Evolutionary conservation across 2,888 invertebrate species (phyloP).

Genomic region (Trichacis sp.): DNA sequence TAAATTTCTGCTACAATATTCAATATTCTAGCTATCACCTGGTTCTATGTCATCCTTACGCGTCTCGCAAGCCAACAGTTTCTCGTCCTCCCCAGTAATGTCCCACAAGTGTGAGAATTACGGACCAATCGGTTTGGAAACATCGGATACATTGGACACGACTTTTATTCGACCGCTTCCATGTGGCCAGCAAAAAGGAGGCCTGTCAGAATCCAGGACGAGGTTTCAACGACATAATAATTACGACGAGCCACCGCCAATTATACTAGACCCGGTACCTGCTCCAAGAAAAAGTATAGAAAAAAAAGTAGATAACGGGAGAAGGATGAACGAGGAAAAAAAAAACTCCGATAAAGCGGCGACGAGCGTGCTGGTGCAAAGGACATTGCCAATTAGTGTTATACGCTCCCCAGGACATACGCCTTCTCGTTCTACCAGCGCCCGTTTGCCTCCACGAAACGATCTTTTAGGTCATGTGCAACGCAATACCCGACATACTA

Average conservation of each 20-base stretch:
- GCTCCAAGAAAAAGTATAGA: constrained; percentile 11
- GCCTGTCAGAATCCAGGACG: background rate
- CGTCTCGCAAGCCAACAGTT: constrained; percentile 61
- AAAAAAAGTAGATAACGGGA: constrained; percentile 9
- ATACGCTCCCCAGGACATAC: constrained; percentile 55
- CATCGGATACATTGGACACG: constrained; percentile 53
- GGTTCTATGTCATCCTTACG: constrained; percentile 58
- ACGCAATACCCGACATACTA: constrained; percentile 89
- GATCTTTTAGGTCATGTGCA: constrained; percentile 87
- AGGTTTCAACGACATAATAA: constrained; percentile 25
- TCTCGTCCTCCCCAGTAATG: constrained; percentile 63
- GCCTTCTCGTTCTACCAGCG: constrained; percentile 80
- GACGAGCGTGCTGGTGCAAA: constrained; percentile 1
- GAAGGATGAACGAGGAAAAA: constrained; percentile 10
- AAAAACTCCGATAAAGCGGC: constrained; percentile 1
- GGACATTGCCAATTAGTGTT: constrained; percentile 52
- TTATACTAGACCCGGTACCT: constrained; percentile 59
- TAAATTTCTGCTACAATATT: no score
- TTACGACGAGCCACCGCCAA: constrained; percentile 56
- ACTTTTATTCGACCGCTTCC: constrained; percentile 65
- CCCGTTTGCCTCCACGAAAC: constrained; percentile 86
- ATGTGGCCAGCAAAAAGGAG: constrained; percentile 49
- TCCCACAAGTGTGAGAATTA: constrained; percentile 64
- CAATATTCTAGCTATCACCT: constrained; percentile 50
- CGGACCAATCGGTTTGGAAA: constrained; percentile 53